Conservation (phyloP, 2,113 vertebrate species). For the Vimba vimba region DNA sequence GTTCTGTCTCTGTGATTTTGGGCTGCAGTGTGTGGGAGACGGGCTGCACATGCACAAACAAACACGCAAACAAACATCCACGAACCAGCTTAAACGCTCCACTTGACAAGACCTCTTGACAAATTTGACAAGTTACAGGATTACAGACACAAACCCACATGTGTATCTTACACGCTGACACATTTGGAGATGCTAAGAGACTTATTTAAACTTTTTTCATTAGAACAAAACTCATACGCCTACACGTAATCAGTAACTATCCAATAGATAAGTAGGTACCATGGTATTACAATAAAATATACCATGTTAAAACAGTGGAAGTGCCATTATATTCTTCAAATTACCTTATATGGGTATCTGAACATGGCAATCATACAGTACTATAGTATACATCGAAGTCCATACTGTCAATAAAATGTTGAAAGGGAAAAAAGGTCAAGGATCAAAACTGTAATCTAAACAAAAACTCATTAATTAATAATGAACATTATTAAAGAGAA, state of each 20-base stretch:
- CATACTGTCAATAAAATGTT: neutral
- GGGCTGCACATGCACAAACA: neutral
- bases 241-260: neutral
- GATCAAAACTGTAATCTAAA: neutral
- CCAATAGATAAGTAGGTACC: neutral
- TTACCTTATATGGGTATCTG: neutral
- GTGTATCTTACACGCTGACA: neutral
- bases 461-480: neutral
- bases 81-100: neutral
- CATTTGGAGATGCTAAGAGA: neutral
- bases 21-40: slow-evolving; percentile 26
- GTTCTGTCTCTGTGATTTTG: slow-evolving; percentile 51
- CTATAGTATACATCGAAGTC: neutral
- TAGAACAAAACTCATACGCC: neutral
- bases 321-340: neutral
- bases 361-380: neutral
- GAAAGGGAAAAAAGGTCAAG: neutral
- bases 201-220: neutral
- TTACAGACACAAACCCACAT: neutral
- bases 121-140: neutral
- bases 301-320: neutral
- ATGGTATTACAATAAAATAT: neutral
- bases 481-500: neutral
- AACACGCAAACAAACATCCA: neutral
- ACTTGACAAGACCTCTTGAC: neutral